Evolutionary conservation across 2,113 vertebrate genomes (phyloP).

Genomic region (Tragelaphus scriptus): DNA sequence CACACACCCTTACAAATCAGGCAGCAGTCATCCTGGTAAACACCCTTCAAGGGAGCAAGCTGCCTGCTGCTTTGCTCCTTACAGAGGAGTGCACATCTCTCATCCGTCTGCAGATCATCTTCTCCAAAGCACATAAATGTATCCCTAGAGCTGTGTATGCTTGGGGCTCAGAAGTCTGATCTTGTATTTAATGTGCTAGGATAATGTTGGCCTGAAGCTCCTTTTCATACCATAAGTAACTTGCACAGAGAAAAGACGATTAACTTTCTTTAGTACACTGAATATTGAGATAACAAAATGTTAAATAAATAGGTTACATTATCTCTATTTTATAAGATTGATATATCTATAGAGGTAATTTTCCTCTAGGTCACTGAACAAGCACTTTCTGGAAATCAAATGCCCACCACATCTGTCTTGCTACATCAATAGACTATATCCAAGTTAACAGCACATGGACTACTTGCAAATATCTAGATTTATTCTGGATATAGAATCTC

Average conservation of each 20-base stretch:
- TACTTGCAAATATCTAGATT: neutral
- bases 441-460: neutral
- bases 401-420: neutral
- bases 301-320: neutral
- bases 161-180: neutral
- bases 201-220: neutral
- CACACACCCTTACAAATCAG: neutral
- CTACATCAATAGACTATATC: neutral
- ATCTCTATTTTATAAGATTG: neutral
- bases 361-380: neutral
- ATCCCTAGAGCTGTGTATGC: neutral
- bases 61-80: neutral
- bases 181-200: neutral
- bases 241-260: neutral
- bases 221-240: neutral
- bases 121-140: neutral
- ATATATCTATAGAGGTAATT: neutral
- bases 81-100: fast-evolving
- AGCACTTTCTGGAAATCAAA: neutral
- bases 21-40: neutral
- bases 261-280: neutral
- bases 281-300: neutral
- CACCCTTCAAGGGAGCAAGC: neutral
- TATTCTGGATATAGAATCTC: neutral
- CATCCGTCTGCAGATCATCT: neutral